Conservation (phyloP, 1,140 invertebrate genomes). For the Saccostrea glomerata region DNA sequence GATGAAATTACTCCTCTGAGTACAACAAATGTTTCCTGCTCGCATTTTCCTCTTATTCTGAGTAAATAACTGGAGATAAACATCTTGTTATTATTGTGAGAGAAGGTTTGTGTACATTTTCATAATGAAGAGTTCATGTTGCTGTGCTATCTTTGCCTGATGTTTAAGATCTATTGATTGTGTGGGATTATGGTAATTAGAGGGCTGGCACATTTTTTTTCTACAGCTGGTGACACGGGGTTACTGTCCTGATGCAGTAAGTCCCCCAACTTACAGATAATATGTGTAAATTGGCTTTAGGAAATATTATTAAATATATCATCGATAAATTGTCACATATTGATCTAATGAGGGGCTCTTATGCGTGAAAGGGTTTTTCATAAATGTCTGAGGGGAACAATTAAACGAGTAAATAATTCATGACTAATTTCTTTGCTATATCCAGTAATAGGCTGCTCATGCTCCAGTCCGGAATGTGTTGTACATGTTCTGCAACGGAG, state of each 20-base stretch:
- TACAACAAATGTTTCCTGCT: background rate
- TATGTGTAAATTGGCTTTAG: background rate
- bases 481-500: background rate
- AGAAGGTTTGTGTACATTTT: background rate
- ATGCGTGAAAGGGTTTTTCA: background rate
- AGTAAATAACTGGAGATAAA: background rate
- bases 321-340: background rate
- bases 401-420: background rate
- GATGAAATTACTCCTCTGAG: background rate
- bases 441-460: background rate
- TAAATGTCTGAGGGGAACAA: background rate
- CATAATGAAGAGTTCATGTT: background rate
- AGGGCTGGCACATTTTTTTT: background rate
- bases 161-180: background rate
- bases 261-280: background rate
- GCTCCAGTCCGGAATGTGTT: background rate
- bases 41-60: background rate
- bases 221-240: background rate
- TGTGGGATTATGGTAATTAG: background rate
- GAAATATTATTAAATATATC: background rate
- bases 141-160: background rate
- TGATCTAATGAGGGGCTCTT: background rate
- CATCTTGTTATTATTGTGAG: background rate
- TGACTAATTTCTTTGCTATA: background rate
- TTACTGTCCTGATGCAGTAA: background rate